Conservation (phyloP, 1,140 invertebrate genomes). For the Anastatus disparis region DNA sequence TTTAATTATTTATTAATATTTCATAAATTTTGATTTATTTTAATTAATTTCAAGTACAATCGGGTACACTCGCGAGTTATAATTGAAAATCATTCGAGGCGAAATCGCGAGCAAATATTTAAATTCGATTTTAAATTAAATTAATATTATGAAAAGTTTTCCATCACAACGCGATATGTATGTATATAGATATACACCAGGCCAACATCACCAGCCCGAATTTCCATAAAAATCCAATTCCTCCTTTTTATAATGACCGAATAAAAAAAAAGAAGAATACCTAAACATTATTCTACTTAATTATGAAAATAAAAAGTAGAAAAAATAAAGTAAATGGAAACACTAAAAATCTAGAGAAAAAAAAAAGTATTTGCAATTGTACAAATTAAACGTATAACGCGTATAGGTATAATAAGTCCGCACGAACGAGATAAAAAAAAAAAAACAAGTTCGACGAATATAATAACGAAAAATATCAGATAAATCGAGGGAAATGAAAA, state of each 20-base stretch:
- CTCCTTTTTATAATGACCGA: conserved; percentile 22
- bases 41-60: conserved; percentile 39
- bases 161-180: no score
- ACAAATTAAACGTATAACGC: conserved; percentile 1
- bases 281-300: conserved; percentile 27
- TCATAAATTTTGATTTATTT: conserved; percentile 39
- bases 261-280: conserved; percentile 27
- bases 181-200: no score
- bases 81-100: conserved; percentile 38
- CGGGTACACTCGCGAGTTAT: conserved; percentile 25
- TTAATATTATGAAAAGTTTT: conserved; percentile 39
- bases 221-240: conserved; percentile 41
- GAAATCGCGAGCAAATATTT: conserved; percentile 37
- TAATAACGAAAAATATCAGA: conserved; percentile 34
- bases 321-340: no score
- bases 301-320: conserved; percentile 30
- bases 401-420: background rate
- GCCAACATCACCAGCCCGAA: conserved; percentile 15
- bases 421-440: background rate
- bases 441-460: conserved; percentile 2
- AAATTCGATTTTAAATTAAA: conserved; percentile 41
- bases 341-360: no score
- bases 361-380: background rate
- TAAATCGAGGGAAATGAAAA: conserved; percentile 40
- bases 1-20: conserved; percentile 26